Conservation (phyloP, 2,797 vertebrate genomes). For the Netta rufina region DNA sequence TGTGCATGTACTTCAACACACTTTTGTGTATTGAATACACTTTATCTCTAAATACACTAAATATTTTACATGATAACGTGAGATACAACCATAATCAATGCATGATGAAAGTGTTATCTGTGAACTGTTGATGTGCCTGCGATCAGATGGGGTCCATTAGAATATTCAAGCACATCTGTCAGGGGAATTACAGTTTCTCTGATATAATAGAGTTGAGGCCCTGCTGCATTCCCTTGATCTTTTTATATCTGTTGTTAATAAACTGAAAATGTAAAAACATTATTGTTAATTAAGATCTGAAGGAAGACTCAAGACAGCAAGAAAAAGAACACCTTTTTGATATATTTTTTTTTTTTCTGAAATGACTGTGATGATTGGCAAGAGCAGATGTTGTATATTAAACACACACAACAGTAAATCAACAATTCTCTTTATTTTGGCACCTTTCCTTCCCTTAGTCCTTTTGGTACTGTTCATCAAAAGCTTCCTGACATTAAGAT, state of each 20-base stretch:
- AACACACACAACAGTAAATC: slow-evolving; percentile 2
- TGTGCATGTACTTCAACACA: not conserved
- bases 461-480: slow-evolving; percentile 43
- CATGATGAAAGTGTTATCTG: slow-evolving; percentile 12
- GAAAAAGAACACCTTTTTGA: slow-evolving; percentile 9
- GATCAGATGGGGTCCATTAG: slow-evolving; percentile 25
- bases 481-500: slow-evolving; percentile 24
- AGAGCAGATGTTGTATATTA: slow-evolving; percentile 29
- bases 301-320: not conserved
- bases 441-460: slow-evolving; percentile 20
- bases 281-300: slow-evolving; percentile 63
- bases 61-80: not conserved
- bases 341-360: not conserved
- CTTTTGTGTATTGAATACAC: not conserved
- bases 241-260: slow-evolving; percentile 46
- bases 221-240: slow-evolving; percentile 16
- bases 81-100: not conserved
- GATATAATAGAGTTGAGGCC: not conserved
- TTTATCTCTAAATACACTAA: slow-evolving; percentile 6
- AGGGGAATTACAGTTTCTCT: slow-evolving; percentile 19
- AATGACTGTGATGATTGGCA: not conserved
- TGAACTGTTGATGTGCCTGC: slow-evolving; percentile 10
- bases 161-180: slow-evolving; percentile 28
- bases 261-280: slow-evolving; percentile 20
- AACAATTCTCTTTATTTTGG: slow-evolving; percentile 61